Percentiles rank a stretch among this genome's conserved stretches.
Evolutionary conservation across 2,888 invertebrate genomes (phyloP).

Genomic region (Augochlorella aurata): DNA sequence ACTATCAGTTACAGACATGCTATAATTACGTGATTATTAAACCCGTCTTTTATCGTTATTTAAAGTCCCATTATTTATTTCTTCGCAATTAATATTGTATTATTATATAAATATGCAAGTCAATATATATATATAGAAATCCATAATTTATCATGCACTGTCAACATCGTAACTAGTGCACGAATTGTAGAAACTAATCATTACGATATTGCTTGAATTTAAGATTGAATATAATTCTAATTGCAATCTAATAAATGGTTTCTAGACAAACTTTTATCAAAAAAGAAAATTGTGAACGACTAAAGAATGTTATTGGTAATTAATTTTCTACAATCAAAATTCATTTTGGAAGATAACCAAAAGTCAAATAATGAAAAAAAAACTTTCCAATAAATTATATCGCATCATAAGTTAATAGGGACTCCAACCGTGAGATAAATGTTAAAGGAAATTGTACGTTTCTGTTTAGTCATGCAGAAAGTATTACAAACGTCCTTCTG

Average conservation of each 20-base stretch:
- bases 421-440: not conserved
- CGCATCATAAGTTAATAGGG: not conserved
- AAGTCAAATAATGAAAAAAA: not conserved
- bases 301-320: not conserved
- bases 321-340: not conserved
- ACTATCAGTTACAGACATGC: too few species aligned
- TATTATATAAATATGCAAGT: too few species aligned
- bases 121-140: too few species aligned
- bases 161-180: too few species aligned
- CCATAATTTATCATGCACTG: too few species aligned
- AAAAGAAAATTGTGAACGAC: not conserved
- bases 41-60: too few species aligned
- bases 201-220: too few species aligned
- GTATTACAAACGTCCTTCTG: not conserved
- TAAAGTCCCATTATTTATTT: too few species aligned
- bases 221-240: too few species aligned
- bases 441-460: not conserved
- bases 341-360: not conserved
- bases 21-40: too few species aligned
- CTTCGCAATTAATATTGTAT: too few species aligned
- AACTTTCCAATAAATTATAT: not conserved
- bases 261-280: not conserved
- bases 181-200: too few species aligned
- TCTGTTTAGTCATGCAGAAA: not conserved
- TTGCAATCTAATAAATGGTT: not conserved